Conservation (phyloP, 2,797 vertebrate genomes). For the Ispidina lecontei region DNA sequence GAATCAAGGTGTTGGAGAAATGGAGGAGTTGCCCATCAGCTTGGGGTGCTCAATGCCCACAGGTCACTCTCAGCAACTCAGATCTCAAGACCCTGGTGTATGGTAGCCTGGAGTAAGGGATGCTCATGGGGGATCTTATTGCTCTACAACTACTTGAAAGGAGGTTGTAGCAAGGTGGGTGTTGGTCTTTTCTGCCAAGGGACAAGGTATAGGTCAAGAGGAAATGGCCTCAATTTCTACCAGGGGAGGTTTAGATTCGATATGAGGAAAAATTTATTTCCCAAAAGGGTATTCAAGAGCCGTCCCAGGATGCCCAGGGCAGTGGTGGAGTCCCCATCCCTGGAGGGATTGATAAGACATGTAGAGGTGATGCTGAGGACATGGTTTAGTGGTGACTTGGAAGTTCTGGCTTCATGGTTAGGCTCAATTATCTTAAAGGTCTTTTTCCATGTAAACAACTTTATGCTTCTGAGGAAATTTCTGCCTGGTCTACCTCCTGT, state of each 20-base stretch:
- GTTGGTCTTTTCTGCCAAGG: background rate
- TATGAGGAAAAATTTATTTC: background rate
- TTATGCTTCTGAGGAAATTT: background rate
- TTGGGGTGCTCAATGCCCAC: background rate
- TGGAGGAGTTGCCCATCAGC: background rate
- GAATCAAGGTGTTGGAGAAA: background rate
- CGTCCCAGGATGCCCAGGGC: background rate
- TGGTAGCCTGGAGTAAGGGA: background rate
- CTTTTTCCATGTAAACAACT: background rate
- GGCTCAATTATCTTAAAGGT: background rate
- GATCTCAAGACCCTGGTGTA: background rate
- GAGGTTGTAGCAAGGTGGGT: background rate
- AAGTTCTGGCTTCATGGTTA: background rate
- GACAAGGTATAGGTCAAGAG: background rate
- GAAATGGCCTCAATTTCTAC: background rate
- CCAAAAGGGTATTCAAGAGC: background rate
- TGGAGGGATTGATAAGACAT: background rate
- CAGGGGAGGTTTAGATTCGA: background rate
- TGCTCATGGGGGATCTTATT: background rate
- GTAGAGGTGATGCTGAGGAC: fast-evolving
- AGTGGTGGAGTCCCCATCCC: background rate
- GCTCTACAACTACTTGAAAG: background rate
- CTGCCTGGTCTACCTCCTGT: background rate
- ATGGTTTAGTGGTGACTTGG: background rate
- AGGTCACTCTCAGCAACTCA: background rate